phyloP scores from a whole-genome alignment of 2,888 invertebrate species.

The Germaria angustata region DNA sequence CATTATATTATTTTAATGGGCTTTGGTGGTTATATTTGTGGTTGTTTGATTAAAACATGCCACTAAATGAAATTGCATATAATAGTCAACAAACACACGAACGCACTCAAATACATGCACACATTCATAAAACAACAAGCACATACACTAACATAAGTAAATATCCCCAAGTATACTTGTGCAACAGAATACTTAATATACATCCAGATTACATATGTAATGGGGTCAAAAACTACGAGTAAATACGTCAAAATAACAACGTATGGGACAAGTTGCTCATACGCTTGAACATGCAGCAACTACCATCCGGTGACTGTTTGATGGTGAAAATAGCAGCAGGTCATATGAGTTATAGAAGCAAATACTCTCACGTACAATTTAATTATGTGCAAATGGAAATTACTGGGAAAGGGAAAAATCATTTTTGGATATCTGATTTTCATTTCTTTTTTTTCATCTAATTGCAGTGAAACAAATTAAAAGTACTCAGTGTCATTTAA shows the following conservation, averaged over 20 bases:
- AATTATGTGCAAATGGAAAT: conserved; percentile 46
- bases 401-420: neutral
- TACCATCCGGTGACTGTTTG: neutral
- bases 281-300: neutral
- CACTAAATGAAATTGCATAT: conserved; percentile 42
- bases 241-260: neutral
- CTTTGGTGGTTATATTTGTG: conserved; percentile 57
- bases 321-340: neutral
- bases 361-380: conserved; percentile 30
- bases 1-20: conserved; percentile 63
- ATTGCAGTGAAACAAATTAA: conserved; percentile 18
- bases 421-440: conserved; percentile 10
- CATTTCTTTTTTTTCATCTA: conserved; percentile 4
- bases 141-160: neutral
- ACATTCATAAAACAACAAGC: neutral
- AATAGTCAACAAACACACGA: neutral
- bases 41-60: conserved; percentile 40
- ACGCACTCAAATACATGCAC: neutral
- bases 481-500: conserved; percentile 30
- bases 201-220: conserved; percentile 59
- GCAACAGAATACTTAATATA: conserved; percentile 31
- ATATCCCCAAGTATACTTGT: neutral
- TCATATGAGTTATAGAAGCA: neutral
- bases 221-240: conserved; percentile 50
- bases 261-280: neutral